These are phyloP conservation scores for Mormyrops attenuatus DNA, from an alignment of 2,797 vertebrate genomes.

Conservation along the genomic window DNA sequence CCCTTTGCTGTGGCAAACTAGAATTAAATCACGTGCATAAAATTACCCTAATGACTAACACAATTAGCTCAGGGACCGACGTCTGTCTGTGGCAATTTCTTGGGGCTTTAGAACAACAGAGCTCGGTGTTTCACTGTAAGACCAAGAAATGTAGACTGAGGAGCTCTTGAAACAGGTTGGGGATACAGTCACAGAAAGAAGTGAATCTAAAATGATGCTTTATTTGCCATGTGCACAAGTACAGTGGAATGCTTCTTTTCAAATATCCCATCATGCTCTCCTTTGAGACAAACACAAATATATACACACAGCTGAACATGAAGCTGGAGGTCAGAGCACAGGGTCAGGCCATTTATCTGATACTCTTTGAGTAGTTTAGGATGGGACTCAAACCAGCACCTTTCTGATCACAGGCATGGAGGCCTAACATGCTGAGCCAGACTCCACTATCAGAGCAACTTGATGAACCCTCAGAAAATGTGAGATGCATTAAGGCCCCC, in stretches of 20 bases:
- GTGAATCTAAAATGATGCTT: background rate
- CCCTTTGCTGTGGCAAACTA: conserved; percentile 3
- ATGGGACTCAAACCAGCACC: background rate
- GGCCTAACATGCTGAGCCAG: background rate
- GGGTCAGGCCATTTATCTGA: background rate
- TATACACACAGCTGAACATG: background rate
- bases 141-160: background rate
- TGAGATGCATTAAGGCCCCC: background rate
- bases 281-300: background rate
- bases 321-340: background rate
- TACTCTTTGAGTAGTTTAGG: background rate
- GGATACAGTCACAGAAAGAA: background rate
- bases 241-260: background rate
- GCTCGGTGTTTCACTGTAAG: background rate
- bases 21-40: conserved; percentile 8
- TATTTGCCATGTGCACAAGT: background rate
- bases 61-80: background rate
- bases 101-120: background rate
- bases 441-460: background rate
- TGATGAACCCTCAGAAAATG: background rate
- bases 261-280: background rate
- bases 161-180: background rate
- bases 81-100: background rate
- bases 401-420: background rate
- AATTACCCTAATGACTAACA: conserved; percentile 7